These are phyloP conservation scores for Chrysotoxum bicinctum DNA, from an alignment of 2,888 invertebrate genomes.

Conservation along the genomic window DNA sequence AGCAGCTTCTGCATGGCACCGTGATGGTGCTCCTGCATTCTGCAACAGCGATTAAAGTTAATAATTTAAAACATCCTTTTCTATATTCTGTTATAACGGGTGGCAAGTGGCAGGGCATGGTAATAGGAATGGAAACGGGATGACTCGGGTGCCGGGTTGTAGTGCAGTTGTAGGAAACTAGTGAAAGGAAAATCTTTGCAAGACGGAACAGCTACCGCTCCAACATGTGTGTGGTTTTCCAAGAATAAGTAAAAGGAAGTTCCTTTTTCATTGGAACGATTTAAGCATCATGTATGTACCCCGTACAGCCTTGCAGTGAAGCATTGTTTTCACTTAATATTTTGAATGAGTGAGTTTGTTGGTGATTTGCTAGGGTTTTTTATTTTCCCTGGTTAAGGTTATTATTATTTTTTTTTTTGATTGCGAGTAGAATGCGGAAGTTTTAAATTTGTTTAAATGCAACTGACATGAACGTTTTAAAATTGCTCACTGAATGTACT, in stretches of 20 bases:
- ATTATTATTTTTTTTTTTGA: not conserved
- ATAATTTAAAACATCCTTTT: slow-evolving; percentile 58
- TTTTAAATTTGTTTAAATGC: not conserved
- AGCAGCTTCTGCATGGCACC: not conserved
- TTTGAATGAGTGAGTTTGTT: slow-evolving; percentile 11
- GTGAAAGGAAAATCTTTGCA: not conserved
- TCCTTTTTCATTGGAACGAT: slow-evolving; percentile 20
- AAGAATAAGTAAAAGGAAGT: slow-evolving; percentile 16
- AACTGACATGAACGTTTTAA: not conserved
- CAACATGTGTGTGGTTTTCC: slow-evolving; percentile 14
- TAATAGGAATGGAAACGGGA: not conserved
- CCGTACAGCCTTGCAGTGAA: not conserved
- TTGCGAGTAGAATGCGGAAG: not conserved
- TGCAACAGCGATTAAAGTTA: slow-evolving; percentile 62
- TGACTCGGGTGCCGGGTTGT: not conserved
- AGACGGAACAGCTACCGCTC: not conserved
- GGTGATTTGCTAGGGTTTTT: not conserved
- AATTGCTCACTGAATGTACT: not conserved
- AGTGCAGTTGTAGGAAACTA: not conserved
- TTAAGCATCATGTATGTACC: not conserved
- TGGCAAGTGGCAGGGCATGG: not conserved
- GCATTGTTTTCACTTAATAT: slow-evolving; percentile 22
- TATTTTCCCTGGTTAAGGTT: not conserved
- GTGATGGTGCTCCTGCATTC: slow-evolving; percentile 19
- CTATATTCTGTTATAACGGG: slow-evolving; percentile 15